phyloP scores from a whole-genome alignment of 2,113 vertebrate species.

The Hippocampus zosterae region DNA sequence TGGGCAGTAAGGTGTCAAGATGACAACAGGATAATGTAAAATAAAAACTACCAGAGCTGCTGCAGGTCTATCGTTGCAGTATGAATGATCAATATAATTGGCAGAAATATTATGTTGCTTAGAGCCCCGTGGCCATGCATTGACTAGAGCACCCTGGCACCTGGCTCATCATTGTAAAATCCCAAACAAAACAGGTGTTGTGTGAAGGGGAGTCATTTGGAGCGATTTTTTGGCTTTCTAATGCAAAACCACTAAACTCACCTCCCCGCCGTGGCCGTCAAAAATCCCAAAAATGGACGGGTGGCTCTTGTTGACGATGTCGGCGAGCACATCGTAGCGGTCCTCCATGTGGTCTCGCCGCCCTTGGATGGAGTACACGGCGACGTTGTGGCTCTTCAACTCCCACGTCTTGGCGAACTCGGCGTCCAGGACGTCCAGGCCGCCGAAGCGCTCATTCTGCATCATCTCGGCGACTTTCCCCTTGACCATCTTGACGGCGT shows the following conservation, averaged over 20 bases:
- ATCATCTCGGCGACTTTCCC: constrained; percentile 97
- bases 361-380: constrained; percentile 97
- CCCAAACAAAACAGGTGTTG: not conserved
- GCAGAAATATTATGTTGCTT: too few species aligned
- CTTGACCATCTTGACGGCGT: constrained; percentile 97
- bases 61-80: too few species aligned
- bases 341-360: constrained; percentile 98
- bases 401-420: constrained; percentile 98
- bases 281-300: constrained; percentile 96
- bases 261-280: constrained; percentile 97
- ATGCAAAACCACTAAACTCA: constrained; percentile 56
- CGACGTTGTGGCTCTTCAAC: constrained; percentile 90
- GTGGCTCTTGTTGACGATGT: constrained; percentile 90
- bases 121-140: too few species aligned
- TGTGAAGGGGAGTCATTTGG: not conserved
- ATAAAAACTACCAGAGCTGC: too few species aligned
- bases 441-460: constrained; percentile 90
- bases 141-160: not conserved
- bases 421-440: constrained; percentile 88
- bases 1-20: too few species aligned
- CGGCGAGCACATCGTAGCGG: constrained; percentile 88
- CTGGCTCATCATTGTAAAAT: not conserved
- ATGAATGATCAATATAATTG: too few species aligned
- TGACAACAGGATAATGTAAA: too few species aligned
- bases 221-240: not conserved